Evolutionary conservation across 2,113 vertebrate species (phyloP).

Genomic region (Alethe castanea): DNA sequence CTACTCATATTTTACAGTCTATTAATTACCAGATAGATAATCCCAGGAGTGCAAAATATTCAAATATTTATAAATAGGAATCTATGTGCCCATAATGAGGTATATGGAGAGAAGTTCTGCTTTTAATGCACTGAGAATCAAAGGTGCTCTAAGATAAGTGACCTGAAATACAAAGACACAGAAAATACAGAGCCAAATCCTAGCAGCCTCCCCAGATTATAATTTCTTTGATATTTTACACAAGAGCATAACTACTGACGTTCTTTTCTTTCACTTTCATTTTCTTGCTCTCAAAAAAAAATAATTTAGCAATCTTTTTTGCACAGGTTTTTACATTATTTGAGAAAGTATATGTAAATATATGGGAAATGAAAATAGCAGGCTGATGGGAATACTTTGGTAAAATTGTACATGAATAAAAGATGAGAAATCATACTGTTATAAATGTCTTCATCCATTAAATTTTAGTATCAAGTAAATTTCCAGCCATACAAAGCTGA

Average conservation of each 20-base stretch:
- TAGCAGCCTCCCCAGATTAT: neutral
- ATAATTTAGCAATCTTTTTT: neutral
- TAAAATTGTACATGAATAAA: neutral
- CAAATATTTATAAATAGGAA: neutral
- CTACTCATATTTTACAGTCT: neutral
- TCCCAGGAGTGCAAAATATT: neutral
- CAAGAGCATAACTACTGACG: neutral
- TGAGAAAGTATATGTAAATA: neutral
- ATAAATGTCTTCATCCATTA: neutral
- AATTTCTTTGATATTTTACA: neutral
- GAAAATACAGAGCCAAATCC: neutral
- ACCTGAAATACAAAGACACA: neutral
- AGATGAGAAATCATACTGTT: neutral
- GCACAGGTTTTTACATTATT: neutral
- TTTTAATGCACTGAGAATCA: neutral
- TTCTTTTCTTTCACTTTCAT: neutral
- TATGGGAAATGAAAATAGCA: conserved; percentile 2
- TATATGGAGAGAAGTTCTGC: neutral
- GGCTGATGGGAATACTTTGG: neutral
- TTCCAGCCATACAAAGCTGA: neutral
- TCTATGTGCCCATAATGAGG: neutral
- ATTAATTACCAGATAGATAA: neutral
- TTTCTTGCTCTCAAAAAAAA: neutral
- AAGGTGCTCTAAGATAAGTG: neutral
- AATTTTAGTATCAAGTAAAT: neutral